Conservation (phyloP, 2,797 vertebrate genomes). For the Nyctalus aviator region DNA sequence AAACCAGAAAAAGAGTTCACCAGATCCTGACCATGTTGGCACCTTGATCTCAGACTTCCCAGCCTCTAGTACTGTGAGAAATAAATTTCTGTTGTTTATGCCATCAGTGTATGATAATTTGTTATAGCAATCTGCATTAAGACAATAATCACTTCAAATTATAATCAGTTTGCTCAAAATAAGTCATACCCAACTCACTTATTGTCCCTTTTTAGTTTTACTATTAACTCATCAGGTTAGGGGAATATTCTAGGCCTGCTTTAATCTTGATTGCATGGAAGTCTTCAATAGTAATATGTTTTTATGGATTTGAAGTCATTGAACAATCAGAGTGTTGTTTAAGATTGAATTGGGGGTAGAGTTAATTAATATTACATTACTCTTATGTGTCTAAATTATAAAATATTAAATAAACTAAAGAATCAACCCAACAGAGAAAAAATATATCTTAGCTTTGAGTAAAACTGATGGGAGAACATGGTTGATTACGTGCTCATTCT, state of each 20-base stretch:
- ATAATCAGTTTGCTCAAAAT: slow-evolving; percentile 45
- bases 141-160: background rate
- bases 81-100: background rate
- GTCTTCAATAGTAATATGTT: background rate
- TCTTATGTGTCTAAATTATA: slow-evolving; percentile 49
- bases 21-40: background rate
- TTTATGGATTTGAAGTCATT: slow-evolving; percentile 42
- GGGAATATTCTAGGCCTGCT: background rate
- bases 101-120: background rate
- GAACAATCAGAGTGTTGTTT: slow-evolving; percentile 29
- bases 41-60: background rate
- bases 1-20: background rate
- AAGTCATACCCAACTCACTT: slow-evolving; percentile 14
- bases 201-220: slow-evolving; percentile 4
- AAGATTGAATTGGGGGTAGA: slow-evolving; percentile 8
- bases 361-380: slow-evolving; percentile 43
- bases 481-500: background rate
- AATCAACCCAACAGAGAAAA: background rate
- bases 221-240: background rate
- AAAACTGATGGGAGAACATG: background rate
- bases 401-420: slow-evolving; percentile 38
- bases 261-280: slow-evolving; percentile 24
- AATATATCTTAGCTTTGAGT: background rate
- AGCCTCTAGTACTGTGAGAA: background rate
- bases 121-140: background rate